Evolutionary conservation across 2,888 invertebrate genomes (phyloP), one percentile per base, ranked within the genome.

Genomic region (Cantharis rustica): DNA sequence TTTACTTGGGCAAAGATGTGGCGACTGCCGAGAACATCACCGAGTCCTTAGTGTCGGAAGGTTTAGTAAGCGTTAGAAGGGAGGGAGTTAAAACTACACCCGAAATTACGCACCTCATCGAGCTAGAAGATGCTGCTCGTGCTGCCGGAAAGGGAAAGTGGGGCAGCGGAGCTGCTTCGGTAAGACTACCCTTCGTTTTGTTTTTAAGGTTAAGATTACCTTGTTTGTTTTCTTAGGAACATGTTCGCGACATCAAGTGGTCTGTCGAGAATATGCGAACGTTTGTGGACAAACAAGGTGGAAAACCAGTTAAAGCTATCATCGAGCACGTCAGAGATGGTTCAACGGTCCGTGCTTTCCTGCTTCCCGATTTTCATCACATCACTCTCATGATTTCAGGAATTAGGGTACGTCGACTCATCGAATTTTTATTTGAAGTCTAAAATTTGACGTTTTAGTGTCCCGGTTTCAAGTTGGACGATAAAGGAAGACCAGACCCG

Each of bases 241-340:
- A 96, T 86, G 90, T 97, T 0, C 92, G 98, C 20, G 93, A 96
- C 81, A 93, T 98, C 80, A 96, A 94, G 86, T 98, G 98, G 96
- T 91, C 91, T 2, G 91, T 97, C 64, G 98, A 98, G 13, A 96
- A 96, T 71, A 85, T 87, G 84, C 90, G 93, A 71, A 91, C 92
- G 71, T 92, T 94, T 89, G 95, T 98, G 3, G 97, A 98, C 84
- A 94, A 96, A 84, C 93, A 93, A 80, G 94, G 94, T 79, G 94
- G 94, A 61, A 95, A 97, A 86, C 97, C 96, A 0, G 90, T 98
- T 5, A 95, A 94, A 88, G 98, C 98, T 68, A 93, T 99, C 75
- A 95, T 99, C 83, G 99, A 99, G 87, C 97, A 98, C 90, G 98
- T 99, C 0, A 92, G 98, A 75, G 99, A 99, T 89, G 99, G 99